Conservation (phyloP, 2,797 vertebrate genomes). For the Threskiornis aethiopicus region DNA sequence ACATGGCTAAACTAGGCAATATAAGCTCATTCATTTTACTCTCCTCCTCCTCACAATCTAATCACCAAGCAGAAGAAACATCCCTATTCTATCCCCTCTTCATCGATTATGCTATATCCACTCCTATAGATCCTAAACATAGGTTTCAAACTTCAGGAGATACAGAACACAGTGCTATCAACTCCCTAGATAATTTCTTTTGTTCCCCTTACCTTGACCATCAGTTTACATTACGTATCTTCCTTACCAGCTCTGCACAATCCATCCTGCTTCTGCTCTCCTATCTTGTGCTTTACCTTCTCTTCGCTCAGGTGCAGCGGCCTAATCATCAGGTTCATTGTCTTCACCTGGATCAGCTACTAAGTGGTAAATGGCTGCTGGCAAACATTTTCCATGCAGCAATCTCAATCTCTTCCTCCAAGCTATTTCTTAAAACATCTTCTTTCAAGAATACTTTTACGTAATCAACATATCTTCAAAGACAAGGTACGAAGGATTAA, state of each 20-base stretch:
- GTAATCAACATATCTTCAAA: background rate
- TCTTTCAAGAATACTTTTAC: background rate
- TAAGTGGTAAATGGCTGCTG: background rate
- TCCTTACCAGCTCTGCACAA: background rate
- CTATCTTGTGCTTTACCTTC: background rate
- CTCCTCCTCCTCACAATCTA: background rate
- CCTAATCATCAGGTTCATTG: background rate
- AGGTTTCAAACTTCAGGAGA: background rate
- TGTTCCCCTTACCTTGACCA: background rate
- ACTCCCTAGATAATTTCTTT: background rate
- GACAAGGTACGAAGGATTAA: background rate
- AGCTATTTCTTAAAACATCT: background rate
- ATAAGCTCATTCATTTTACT: background rate
- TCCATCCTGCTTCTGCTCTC: background rate
- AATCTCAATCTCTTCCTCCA: background rate
- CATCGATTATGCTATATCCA: background rate
- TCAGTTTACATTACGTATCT: background rate
- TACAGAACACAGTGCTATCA: background rate
- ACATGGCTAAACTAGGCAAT: background rate
- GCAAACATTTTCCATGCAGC: background rate
- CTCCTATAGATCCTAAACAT: background rate
- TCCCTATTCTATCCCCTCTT: background rate
- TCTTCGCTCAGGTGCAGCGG: background rate
- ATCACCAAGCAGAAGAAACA: background rate
- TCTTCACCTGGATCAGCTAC: background rate